These are phyloP conservation scores for Neotragus moschatus DNA, from an alignment of 2,113 vertebrate species.

Conservation along the genomic window DNA sequence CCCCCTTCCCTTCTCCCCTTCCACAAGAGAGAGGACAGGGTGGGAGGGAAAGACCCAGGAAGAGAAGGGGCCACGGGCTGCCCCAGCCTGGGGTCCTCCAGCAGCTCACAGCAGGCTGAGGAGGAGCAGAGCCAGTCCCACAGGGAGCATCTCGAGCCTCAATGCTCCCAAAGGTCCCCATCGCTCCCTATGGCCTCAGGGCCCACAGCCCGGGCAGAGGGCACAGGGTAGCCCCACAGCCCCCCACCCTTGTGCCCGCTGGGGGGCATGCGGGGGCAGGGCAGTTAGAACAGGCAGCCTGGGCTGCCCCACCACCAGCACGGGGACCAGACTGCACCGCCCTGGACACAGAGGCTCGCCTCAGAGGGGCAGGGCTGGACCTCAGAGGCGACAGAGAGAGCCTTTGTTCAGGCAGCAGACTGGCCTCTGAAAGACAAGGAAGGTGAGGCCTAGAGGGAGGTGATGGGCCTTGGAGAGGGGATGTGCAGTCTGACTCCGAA, in stretches of 20 bases:
- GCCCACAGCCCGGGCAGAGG: neutral
- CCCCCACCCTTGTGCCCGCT: neutral
- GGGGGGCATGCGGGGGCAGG: fast-evolving
- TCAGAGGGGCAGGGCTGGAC: neutral
- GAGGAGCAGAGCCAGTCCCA: neutral
- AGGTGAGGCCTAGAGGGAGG: neutral
- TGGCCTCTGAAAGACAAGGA: neutral
- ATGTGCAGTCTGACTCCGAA: fast-evolving
- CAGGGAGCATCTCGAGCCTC: neutral
- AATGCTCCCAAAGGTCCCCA: neutral
- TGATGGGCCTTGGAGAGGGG: neutral
- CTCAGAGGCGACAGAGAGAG: neutral
- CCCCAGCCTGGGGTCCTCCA: neutral
- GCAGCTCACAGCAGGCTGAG: neutral
- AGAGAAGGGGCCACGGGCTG: fast-evolving
- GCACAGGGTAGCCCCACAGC: neutral
- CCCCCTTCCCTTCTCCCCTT: neutral
- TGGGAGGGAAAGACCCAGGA: neutral
- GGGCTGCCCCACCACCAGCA: neutral
- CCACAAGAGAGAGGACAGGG: neutral
- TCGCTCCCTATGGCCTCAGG: neutral
- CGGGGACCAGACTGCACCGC: no score
- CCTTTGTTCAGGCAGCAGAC: neutral
- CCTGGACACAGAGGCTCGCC: neutral
- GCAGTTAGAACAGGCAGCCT: neutral